Evolutionary conservation across 2,113 vertebrate genomes (phyloP), one percentile per base, ranked within the genome.

Genomic region (Paedocypris sp.): DNA sequence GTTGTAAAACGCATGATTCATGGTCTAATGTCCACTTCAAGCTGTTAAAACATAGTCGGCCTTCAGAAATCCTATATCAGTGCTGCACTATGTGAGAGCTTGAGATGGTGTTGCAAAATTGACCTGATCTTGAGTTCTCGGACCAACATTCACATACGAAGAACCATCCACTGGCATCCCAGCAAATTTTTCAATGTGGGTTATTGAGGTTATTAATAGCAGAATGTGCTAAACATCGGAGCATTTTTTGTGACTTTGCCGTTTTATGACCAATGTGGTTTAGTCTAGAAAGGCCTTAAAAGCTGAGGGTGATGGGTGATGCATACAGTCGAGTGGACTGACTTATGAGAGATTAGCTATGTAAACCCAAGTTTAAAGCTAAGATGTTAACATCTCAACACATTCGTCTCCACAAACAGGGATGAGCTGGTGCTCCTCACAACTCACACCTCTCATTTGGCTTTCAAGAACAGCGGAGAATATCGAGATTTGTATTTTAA

Each of bases 201-300:
- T 76, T 76, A 79, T 73, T 69, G 66, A 32, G 32, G 43, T 31
- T 79, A 71, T 76, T 82, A 61, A 68, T 78, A 75, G 72, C 66
- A 66, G 77, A 72, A 54, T 13, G 68, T 43, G 50, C 77, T 78
- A 76, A 82, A 80, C 76, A 80, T 62, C 66, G 63, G 0, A 57
- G 42, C 60, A 75, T 77, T 73, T 68, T 67, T 67, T 77, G 73
- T 68, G 69, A 80, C 23, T 82, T 70, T 71, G 76, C 73, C 75
- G 42, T 83, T 83, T 86, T 83, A 85, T 84, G 78, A 72, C 74
- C 80, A 71, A 67, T 60, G 70, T 77, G 77, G 77, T 85, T 85
- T 84, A 81, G 80, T 85, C 81, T 86, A 70, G 66, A 75, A 65
- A 62, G 73, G 64, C 74, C 70, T 77, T 83, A 81, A 82, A 81